Conservation (phyloP, 2,888 invertebrate genomes). For the Acleris laterana region DNA sequence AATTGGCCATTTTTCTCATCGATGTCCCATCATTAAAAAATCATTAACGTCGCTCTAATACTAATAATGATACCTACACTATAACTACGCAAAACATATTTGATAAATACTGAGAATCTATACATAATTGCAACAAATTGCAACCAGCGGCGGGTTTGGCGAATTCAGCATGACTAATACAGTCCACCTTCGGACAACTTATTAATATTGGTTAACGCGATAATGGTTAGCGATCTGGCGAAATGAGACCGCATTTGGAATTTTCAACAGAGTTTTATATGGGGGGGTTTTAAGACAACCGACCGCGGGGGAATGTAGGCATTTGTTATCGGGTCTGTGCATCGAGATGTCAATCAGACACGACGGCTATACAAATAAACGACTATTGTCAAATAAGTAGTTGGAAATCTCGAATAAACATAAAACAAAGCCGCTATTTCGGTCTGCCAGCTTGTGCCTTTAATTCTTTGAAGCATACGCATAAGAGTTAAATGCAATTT, state of each 20-base stretch:
- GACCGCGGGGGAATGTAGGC: conserved; percentile 25
- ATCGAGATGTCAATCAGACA: conserved; percentile 15
- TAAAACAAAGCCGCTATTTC: no score
- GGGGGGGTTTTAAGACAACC: conserved; percentile 1
- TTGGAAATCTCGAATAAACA: not conserved
- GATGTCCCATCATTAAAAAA: not conserved
- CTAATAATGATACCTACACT: not conserved
- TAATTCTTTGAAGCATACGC: no score
- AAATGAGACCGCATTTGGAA: conserved; percentile 8
- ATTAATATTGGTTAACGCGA: conserved; percentile 19
- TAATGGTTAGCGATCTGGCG: conserved; percentile 4
- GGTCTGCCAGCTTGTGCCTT: no score
- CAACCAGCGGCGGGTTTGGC: conserved; percentile 13
- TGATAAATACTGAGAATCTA: conserved; percentile 24
- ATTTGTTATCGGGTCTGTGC: conserved; percentile 17
- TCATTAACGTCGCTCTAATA: not conserved
- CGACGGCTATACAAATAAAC: conserved; percentile 2
- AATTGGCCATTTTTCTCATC: no score
- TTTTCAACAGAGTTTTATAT: conserved; percentile 2
- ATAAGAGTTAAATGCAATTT: no score
- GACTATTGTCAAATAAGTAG: conserved; percentile 1
- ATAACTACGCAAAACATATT: conserved; percentile 13
- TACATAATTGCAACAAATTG: conserved; percentile 29
- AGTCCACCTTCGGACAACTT: conserved; percentile 13
- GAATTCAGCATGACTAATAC: conserved; percentile 25